Conservation (phyloP, 37 sponge, comb jelly and placozoan species). For the Hormiphora californensis region DNA sequence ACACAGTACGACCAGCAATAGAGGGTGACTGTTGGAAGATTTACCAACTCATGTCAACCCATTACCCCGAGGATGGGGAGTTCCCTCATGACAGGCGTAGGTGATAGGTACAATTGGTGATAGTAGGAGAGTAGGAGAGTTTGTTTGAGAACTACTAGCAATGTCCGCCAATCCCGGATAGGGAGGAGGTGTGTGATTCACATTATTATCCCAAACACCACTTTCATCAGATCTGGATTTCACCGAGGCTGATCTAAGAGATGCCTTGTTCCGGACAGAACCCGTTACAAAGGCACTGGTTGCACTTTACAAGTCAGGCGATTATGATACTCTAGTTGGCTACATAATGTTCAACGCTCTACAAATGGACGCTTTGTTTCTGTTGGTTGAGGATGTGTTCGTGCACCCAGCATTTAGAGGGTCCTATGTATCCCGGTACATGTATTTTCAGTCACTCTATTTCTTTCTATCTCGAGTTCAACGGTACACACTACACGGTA, state of each 20-base stretch:
- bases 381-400: neutral
- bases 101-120: neutral
- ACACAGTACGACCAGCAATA: neutral
- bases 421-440: neutral
- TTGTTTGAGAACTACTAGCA: neutral
- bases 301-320: neutral
- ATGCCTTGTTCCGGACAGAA: neutral
- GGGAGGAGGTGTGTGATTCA: too few relatives aligned
- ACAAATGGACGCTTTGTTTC: neutral
- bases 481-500: too few relatives aligned
- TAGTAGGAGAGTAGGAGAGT: too few relatives aligned
- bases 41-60: neutral
- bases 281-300: neutral
- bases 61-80: constrained; percentile 10
- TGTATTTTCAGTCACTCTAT: neutral
- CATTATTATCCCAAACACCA: neutral
- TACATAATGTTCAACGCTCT: neutral
- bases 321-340: neutral
- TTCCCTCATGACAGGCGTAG: neutral
- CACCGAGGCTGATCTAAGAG: neutral
- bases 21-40: neutral
- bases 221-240: neutral
- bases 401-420: neutral
- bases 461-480: too few relatives aligned
- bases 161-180: too few relatives aligned